Base-by-base conservation (phyloP, 2,888 invertebrate genomes). In the Trissolcus brochymenae region DNA sequence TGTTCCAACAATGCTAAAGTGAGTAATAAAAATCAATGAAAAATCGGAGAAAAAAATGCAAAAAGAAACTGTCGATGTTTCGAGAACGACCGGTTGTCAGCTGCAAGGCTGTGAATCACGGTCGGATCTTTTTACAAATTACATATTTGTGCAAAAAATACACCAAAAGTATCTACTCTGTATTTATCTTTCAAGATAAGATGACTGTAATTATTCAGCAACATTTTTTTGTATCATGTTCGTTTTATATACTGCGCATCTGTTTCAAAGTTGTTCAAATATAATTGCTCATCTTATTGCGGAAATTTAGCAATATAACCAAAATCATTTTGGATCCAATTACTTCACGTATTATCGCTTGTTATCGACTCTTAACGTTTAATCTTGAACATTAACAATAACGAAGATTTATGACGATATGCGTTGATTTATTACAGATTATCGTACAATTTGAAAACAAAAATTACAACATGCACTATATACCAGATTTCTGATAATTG, bases 71-170 rank as follows among this genome's bases (percentile, higher is more conserved):
- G 16, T 41, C 6, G 16, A 13, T n/a, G 29, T 56, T 57, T 56
- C 16, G 56, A 21, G 21, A 66, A 66, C 51, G 25, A 56, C 51
- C 29, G 35, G 40, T 57, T 66, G 51, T 57, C 66, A 49, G 21
- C n/a, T n/a, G n/a, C 16, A 43, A 35, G 51, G 16, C 35, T 41
- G 51, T 67, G 59, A 67, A 59, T 59, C 35, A n/a, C 16, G 25
- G 41, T 14, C 1, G 29, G 56, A 57, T 59, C 59, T 11, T 9
- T 40, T 67, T 67, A 43, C 51, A 59, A 59, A 67, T 59, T 67
- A 25, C 46, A 43, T n/a, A 43, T 59, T 35, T 35, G 35, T 35
- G 1, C 9, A 35, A 35, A 35, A 35, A 35, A 35, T n/a, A n/a
- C n/a, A 35, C 0, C 9, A 11, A 35, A 35, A 35, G 2, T 11